Evolutionary conservation across 1,140 invertebrate genomes (phyloP).

Genomic region (Sitodiplosis mosellana): DNA sequence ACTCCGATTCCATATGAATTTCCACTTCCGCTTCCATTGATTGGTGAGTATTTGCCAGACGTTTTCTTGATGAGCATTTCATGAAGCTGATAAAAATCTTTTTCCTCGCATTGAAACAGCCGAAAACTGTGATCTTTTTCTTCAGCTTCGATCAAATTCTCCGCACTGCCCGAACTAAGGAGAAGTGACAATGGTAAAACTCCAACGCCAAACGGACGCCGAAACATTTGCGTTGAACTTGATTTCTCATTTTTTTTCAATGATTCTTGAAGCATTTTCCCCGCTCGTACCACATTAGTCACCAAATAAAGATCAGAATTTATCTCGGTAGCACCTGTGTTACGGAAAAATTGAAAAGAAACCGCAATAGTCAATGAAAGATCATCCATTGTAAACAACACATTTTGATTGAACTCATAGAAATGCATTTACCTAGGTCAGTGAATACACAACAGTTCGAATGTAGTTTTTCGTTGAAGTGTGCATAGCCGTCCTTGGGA

Average conservation of each 20-base stretch:
- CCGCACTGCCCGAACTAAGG: slow-evolving; percentile 25
- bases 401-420: too few relatives aligned
- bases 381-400: background rate
- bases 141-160: slow-evolving; percentile 37
- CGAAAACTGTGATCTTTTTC: slow-evolving; percentile 54
- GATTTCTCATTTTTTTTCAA: slow-evolving; percentile 38
- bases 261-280: slow-evolving; percentile 63
- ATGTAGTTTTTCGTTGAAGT: slow-evolving; percentile 72
- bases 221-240: slow-evolving; percentile 25
- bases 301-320: slow-evolving; percentile 68
- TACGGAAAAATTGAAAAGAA: slow-evolving; percentile 20
- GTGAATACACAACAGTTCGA: slow-evolving; percentile 79
- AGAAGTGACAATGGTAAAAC: slow-evolving; percentile 47
- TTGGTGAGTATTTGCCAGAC: slow-evolving; percentile 58
- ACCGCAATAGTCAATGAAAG: background rate
- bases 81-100: slow-evolving; percentile 76
- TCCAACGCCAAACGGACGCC: slow-evolving; percentile 67
- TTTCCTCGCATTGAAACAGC: slow-evolving; percentile 74
- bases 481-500: slow-evolving; percentile 75
- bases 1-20: slow-evolving; percentile 45
- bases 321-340: slow-evolving; percentile 57
- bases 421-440: slow-evolving; percentile 28
- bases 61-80: slow-evolving; percentile 72
- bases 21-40: slow-evolving; percentile 20
- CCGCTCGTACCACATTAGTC: slow-evolving; percentile 73